Conservation (phyloP, 2,113 vertebrate species). For the Scomber scombrus region DNA sequence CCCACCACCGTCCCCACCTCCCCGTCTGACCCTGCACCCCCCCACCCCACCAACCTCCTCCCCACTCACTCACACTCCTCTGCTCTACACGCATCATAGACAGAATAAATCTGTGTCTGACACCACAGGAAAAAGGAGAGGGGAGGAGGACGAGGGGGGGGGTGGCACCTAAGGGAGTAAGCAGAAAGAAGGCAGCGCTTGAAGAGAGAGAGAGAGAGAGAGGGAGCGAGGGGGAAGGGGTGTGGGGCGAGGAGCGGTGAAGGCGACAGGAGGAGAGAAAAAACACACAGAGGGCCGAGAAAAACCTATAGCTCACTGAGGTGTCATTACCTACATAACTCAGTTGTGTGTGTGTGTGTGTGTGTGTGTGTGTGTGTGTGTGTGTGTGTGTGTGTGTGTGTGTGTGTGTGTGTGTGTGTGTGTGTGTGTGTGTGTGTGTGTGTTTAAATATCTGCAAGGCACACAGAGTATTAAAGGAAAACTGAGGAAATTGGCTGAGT, state of each 20-base stretch:
- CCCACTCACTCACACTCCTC: constrained; percentile 85
- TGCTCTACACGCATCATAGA: constrained; percentile 87
- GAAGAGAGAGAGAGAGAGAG: constrained; percentile 40
- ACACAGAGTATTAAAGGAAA: constrained; percentile 63
- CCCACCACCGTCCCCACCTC: constrained; percentile 37
- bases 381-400: constrained; percentile 31
- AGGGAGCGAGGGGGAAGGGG: constrained; percentile 57
- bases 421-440: neutral
- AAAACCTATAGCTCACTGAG: constrained; percentile 84
- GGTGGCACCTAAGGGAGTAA: constrained; percentile 73
- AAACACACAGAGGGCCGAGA: constrained; percentile 78
- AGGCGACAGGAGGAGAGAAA: constrained; percentile 53
- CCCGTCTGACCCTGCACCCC: constrained; percentile 84
- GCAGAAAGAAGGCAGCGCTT: constrained; percentile 66
- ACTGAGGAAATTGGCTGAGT: constrained; percentile 73
- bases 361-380: constrained; percentile 12
- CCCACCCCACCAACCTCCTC: constrained; percentile 74
- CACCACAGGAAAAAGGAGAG: constrained; percentile 73
- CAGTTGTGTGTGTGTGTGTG: constrained; percentile 65
- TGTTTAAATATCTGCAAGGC: constrained; percentile 36
- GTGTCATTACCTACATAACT: constrained; percentile 84
- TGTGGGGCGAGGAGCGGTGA: constrained; percentile 59
- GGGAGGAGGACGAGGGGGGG: constrained; percentile 41
- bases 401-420: constrained; percentile 47
- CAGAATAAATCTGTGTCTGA: constrained; percentile 97